Conservation (phyloP, 92 coral and sea anemone genomes). For the Meandrina meandrites region DNA sequence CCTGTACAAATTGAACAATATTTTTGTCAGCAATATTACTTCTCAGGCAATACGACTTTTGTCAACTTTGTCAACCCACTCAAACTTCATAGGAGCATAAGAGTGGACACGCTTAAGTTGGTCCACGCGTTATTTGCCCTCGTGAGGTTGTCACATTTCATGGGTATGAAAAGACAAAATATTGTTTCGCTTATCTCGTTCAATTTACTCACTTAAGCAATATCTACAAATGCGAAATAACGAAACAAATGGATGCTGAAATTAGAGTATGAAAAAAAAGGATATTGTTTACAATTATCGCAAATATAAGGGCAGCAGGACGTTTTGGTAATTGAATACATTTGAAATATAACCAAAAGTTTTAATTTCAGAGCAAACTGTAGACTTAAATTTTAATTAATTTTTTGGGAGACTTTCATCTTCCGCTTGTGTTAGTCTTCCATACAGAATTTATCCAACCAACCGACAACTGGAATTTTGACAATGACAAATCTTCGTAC, state of each 20-base stretch:
- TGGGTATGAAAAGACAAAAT: not conserved
- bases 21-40: conserved; percentile 14
- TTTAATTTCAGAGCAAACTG: conserved; percentile 25
- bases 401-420: not conserved
- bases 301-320: not conserved
- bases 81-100: not conserved
- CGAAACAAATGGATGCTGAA: not conserved
- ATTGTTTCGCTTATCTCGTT: not conserved
- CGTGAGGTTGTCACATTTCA: not conserved
- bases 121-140: not conserved
- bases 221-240: not conserved
- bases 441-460: not conserved
- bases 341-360: conserved; percentile 19
- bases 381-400: conserved; percentile 14
- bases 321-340: conserved; percentile 15
- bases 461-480: not conserved
- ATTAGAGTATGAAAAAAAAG: not conserved
- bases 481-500: not conserved
- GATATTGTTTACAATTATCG: conserved; percentile 17
- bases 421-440: not conserved
- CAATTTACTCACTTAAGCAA: not conserved
- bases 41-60: conserved; percentile 3
- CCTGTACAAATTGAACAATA: conserved; percentile 16
- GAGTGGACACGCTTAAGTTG: not conserved
- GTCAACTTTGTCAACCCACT: conserved; percentile 10